A percentile compares a stretch with the other conserved stretches of the same genome.
phyloP scores from a whole-genome alignment of 1,140 invertebrate species.

The Tetragnatha versicolor region DNA sequence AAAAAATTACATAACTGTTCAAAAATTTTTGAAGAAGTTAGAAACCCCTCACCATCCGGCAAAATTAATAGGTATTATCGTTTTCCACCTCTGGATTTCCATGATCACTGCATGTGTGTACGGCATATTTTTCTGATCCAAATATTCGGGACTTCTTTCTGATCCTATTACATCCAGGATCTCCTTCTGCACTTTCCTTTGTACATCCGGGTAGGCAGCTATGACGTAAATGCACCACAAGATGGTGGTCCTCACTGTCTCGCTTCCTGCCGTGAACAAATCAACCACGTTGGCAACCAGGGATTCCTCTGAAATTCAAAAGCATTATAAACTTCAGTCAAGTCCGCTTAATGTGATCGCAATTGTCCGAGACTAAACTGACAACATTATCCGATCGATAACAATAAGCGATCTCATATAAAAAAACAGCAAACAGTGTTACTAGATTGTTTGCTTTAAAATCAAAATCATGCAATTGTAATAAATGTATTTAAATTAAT shows the following conservation, averaged over 20 bases:
- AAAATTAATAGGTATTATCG: conserved; percentile 18
- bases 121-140: conserved; percentile 32
- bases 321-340: too few species aligned
- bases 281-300: conserved; percentile 50
- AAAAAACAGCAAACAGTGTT: too few species aligned
- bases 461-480: too few species aligned
- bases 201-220: conserved; percentile 62
- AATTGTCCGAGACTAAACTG: too few species aligned
- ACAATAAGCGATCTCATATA: too few species aligned
- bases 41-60: conserved; percentile 16
- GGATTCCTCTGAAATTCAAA: conserved; percentile 9
- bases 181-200: conserved; percentile 66
- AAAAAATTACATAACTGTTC: too few species aligned
- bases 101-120: conserved; percentile 27
- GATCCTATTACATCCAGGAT: conserved; percentile 68
- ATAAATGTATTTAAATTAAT: too few species aligned
- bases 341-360: too few species aligned
- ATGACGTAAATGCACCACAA: conserved; percentile 61
- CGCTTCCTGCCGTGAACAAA: conserved; percentile 61
- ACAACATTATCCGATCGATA: too few species aligned
- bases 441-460: too few species aligned
- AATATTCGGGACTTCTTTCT: conserved; percentile 51
- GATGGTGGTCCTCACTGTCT: conserved; percentile 62
- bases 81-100: conserved; percentile 30
- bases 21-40: too few species aligned